These are phyloP conservation scores for Blennius ocellaris DNA, from an alignment of 2,113 vertebrate genomes.

Conservation along the genomic window DNA sequence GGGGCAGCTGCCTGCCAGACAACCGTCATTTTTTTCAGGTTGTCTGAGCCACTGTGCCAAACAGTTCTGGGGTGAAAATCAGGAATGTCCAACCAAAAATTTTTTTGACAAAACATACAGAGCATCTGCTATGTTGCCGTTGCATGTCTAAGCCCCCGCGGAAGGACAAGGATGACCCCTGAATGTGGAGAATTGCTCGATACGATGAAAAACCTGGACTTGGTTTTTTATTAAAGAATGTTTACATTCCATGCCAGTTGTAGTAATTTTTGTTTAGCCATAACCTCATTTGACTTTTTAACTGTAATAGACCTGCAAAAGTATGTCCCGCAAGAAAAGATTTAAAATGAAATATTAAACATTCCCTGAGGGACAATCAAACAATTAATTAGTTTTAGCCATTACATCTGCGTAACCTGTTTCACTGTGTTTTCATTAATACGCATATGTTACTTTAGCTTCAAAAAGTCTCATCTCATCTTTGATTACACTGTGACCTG, in stretches of 20 bases:
- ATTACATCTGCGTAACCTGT: constrained; percentile 31
- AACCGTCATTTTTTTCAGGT: constrained; percentile 1
- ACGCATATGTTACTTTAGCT: constrained; percentile 24
- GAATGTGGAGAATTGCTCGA: neutral
- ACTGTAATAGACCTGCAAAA: constrained; percentile 7
- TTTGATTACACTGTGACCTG: constrained; percentile 40
- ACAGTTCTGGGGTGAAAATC: constrained; percentile 1
- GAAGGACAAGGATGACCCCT: neutral
- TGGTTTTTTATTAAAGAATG: neutral
- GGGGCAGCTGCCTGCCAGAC: constrained; percentile 2
- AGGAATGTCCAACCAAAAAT: neutral
- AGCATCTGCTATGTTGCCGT: neutral
- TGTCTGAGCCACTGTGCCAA: neutral
- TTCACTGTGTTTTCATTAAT: constrained; percentile 30
- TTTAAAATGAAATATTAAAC: constrained; percentile 33
- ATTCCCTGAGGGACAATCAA: constrained; percentile 22
- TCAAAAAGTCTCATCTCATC: constrained; percentile 34
- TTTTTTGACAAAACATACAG: neutral
- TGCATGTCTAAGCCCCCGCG: neutral
- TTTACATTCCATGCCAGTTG: constrained; percentile 4
- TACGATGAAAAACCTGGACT: neutral
- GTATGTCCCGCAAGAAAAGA: constrained; percentile 15
- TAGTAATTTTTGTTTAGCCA: neutral
- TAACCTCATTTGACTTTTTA: constrained; percentile 25
- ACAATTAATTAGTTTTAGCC: constrained; percentile 10